Percentiles rank a stretch among this genome's conserved stretches.
Evolutionary conservation across 2,888 invertebrate genomes (phyloP).

Genomic region (Slavum lentiscoides): DNA sequence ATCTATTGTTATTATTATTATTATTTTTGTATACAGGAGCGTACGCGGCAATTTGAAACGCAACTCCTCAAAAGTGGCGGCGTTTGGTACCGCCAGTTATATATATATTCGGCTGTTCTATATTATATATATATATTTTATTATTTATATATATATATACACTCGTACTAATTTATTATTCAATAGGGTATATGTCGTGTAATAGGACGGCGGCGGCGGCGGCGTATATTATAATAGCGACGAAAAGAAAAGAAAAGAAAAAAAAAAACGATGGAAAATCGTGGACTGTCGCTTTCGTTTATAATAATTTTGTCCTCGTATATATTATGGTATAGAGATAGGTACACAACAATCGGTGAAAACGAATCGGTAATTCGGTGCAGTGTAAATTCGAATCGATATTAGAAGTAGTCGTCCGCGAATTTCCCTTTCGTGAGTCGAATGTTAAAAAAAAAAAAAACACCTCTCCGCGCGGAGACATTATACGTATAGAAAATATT

Average conservation of each 20-base stretch:
- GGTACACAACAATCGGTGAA: slow-evolving; percentile 29
- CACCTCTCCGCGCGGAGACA: not conserved
- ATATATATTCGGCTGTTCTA: no score
- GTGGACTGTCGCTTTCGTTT: slow-evolving; percentile 43
- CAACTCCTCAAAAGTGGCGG: no score
- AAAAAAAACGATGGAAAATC: not conserved
- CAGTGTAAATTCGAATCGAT: slow-evolving; percentile 19
- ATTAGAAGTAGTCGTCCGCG: slow-evolving; percentile 16
- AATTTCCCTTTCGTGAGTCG: slow-evolving; percentile 46
- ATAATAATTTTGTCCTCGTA: slow-evolving; percentile 29
- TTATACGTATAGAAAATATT: not conserved
- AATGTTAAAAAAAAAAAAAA: slow-evolving; percentile 27
- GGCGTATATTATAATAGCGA: slow-evolving; percentile 20
- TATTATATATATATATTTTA: no score
- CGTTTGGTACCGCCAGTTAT: no score
- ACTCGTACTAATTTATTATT: no score
- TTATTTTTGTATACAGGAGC: no score
- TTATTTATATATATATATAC: no score
- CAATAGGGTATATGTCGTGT: no score
- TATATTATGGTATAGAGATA: not conserved
- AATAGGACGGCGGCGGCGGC: not conserved
- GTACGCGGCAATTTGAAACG: slow-evolving; percentile 10
- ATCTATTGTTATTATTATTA: not conserved
- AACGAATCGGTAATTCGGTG: slow-evolving; percentile 44
- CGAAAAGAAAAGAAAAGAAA: not conserved